Evolutionary conservation across 2,888 invertebrate species (phyloP).

Genomic region (Agriopis aurantiaria): DNA sequence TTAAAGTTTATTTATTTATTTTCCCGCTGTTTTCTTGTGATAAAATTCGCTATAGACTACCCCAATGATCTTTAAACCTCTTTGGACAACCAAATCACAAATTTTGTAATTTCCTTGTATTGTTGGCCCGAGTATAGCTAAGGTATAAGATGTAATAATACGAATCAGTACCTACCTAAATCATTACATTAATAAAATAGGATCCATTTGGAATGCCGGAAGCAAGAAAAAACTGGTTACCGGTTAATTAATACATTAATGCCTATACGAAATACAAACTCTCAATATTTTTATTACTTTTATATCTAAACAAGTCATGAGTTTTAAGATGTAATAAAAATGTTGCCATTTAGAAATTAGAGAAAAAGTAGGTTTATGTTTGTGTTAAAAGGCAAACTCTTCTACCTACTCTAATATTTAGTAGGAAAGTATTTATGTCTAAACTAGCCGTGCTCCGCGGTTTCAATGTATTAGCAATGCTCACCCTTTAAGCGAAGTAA

Average conservation of each 20-base stretch:
- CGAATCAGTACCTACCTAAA: background rate
- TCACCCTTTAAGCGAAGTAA: too few relatives aligned
- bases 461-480: too few relatives aligned
- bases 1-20: too few relatives aligned
- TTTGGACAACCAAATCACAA: too few relatives aligned
- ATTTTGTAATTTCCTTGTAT: too few relatives aligned
- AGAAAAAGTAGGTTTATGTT: slow-evolving; percentile 25
- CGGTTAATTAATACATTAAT: slow-evolving; percentile 13
- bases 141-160: too few relatives aligned
- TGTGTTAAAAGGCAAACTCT: slow-evolving; percentile 1
- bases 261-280: slow-evolving; percentile 20
- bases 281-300: slow-evolving; percentile 18
- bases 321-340: slow-evolving; percentile 22
- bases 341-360: slow-evolving; percentile 16
- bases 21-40: too few relatives aligned
- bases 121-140: too few relatives aligned
- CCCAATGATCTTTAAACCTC: too few relatives aligned
- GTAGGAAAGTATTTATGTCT: background rate
- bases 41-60: too few relatives aligned
- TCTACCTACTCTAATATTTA: background rate
- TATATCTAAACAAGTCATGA: slow-evolving; percentile 18
- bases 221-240: slow-evolving; percentile 22
- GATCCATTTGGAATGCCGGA: background rate
- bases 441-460: too few relatives aligned
- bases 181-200: background rate